phyloP scores from a whole-genome alignment of 2,113 vertebrate genomes.

The Otus sunia region DNA sequence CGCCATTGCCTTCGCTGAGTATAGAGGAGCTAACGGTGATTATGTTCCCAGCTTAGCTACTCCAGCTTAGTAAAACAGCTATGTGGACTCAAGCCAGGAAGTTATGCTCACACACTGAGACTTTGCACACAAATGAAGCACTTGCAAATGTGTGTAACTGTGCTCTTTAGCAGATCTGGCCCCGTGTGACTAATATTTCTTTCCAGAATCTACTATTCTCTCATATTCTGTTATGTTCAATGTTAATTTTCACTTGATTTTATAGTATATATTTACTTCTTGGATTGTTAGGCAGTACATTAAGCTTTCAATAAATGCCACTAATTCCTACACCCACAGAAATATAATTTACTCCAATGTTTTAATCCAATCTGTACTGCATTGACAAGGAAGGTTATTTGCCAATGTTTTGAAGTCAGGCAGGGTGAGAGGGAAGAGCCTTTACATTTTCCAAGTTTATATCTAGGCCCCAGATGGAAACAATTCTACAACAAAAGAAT shows the following conservation, averaged over 20 bases:
- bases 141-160: background rate
- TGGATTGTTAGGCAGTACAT: background rate
- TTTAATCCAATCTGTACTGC: constrained; percentile 56
- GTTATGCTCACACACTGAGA: background rate
- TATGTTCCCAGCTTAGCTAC: background rate
- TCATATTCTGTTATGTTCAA: background rate
- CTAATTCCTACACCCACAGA: background rate
- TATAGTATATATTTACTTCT: background rate
- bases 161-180: background rate
- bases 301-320: background rate
- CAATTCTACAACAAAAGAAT: constrained; percentile 75
- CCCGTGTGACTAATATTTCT: background rate
- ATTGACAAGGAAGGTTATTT: constrained; percentile 53
- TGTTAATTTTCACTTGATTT: constrained; percentile 24
- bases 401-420: constrained; percentile 66
- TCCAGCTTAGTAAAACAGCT: background rate
- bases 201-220: background rate
- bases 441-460: constrained; percentile 63
- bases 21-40: background rate
- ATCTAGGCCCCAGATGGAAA: constrained; percentile 71
- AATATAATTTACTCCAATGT: constrained; percentile 25
- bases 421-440: constrained; percentile 50
- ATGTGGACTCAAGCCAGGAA: background rate
- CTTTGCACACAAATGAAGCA: background rate
- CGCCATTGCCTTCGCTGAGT: background rate